A percentile compares a stretch with the other conserved stretches of the same genome.
phyloP scores from a whole-genome alignment of 2,888 invertebrate genomes.

The Balanococcus diminutus region DNA sequence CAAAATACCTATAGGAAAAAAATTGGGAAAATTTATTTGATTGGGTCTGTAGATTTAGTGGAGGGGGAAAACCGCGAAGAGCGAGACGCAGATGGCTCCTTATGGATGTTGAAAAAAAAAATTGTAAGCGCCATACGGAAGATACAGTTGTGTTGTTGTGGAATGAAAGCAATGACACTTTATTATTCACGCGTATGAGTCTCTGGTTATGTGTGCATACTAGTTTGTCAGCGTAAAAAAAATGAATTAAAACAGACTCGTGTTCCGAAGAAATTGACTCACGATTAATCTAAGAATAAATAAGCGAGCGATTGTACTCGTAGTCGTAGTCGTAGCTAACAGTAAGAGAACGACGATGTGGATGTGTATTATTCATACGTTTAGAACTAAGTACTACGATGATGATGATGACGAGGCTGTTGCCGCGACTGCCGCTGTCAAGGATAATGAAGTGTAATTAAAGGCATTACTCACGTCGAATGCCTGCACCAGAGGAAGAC shows the following conservation, averaged over 20 bases:
- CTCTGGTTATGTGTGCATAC: not conserved
- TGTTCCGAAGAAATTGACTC: not conserved
- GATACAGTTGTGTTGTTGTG: too few species aligned
- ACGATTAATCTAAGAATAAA: slow-evolving; percentile 13
- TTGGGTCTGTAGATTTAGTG: too few species aligned
- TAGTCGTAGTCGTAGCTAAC: too few species aligned
- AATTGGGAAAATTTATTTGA: too few species aligned
- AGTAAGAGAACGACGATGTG: not conserved
- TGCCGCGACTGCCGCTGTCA: not conserved
- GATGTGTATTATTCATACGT: not conserved
- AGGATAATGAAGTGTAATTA: slow-evolving; percentile 21
- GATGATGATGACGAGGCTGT: not conserved
- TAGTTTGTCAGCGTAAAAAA: not conserved
- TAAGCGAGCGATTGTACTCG: too few species aligned
- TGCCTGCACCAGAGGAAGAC: not conserved
- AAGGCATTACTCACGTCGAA: slow-evolving; percentile 1
- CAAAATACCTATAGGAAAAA: too few species aligned
- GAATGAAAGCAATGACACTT: too few species aligned
- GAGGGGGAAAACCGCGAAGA: too few species aligned
- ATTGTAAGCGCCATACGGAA: too few species aligned
- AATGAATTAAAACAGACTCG: not conserved
- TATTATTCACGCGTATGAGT: too few species aligned
- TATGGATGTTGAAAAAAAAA: too few species aligned
- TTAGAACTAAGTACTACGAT: not conserved
- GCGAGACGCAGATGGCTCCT: too few species aligned